Evolutionary conservation across 1,140 invertebrate genomes (phyloP).

Genomic region (Polypedilum vanderplanki): DNA sequence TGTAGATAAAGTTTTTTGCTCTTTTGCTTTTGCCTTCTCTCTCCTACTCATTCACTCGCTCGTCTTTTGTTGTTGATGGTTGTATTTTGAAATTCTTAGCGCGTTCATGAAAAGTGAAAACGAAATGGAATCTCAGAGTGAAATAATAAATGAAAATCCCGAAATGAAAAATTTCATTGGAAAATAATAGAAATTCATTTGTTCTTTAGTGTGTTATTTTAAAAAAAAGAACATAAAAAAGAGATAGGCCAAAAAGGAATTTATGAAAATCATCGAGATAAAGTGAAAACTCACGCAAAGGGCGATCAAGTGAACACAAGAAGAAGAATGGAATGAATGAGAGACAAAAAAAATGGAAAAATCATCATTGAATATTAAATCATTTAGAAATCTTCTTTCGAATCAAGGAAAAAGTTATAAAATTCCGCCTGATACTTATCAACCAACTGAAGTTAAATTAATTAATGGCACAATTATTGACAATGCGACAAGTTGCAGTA

Average conservation of each 20-base stretch:
- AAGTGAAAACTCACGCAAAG: not conserved
- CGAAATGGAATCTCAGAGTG: slow-evolving; percentile 11
- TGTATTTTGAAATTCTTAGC: slow-evolving; percentile 1
- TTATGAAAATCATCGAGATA: not conserved
- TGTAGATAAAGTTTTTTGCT: too few relatives aligned
- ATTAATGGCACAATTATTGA: not conserved
- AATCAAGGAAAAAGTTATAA: slow-evolving; percentile 13
- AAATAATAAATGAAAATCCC: not conserved
- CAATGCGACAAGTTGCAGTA: slow-evolving; percentile 3
- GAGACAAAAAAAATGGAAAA: slow-evolving; percentile 26
- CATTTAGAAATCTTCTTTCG: not conserved
- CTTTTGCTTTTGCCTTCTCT: too few relatives aligned
- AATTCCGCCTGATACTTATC: slow-evolving; percentile 5
- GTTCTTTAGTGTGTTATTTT: too few relatives aligned
- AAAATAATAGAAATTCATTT: too few relatives aligned
- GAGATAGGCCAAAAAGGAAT: not conserved
- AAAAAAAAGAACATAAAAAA: not conserved
- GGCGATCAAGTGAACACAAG: not conserved
- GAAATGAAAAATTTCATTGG: too few relatives aligned
- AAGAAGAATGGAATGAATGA: not conserved
- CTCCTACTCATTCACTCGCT: too few relatives aligned
- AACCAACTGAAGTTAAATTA: slow-evolving; percentile 17
- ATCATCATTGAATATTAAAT: slow-evolving; percentile 26
- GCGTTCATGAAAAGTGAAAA: not conserved
- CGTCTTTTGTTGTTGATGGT: not conserved